Evolutionary conservation across 2,797 vertebrate genomes (phyloP), one percentile per base, ranked within the genome.

Genomic region (Aldrovandia affinis): DNA sequence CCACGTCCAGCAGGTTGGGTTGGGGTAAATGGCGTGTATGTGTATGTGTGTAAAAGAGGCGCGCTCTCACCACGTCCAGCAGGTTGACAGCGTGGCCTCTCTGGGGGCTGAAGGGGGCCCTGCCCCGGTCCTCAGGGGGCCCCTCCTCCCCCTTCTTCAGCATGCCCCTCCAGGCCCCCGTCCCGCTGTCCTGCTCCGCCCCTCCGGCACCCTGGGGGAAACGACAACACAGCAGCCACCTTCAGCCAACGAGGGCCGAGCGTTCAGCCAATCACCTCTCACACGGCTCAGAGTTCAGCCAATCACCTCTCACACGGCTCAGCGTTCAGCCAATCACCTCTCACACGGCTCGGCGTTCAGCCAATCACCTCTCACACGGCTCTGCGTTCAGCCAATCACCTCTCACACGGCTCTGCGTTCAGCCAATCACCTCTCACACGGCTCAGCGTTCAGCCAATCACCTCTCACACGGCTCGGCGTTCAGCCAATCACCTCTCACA

Each of bases 1-100:
- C 98, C 97, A 99, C 98, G 94, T 99, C 98, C 78, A 99, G 93
- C 20, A 99, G 91, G 92, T 99, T n/a, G n/a, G n/a, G n/a, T n/a
- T n/a, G n/a, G n/a, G n/a, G n/a, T n/a, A n/a, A n/a, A n/a, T n/a
- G n/a, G n/a, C n/a, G n/a, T n/a, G n/a, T n/a, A n/a, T n/a, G n/a
- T n/a, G n/a, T n/a, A n/a, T n/a, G n/a, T n/a, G n/a, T n/a, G n/a
- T n/a, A n/a, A n/a, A 6, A 9, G 63, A 28, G n/a, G 18, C 30
- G 4, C 20, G 54, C 10, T 87, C 94, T 30, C 83, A 99, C 98
- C 97, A 99, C 98, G 94, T 99, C 98, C 78, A 99, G 93, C 20
- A 99, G 91, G 92, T 99, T 99, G 87, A 99, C 96, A 78, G 98
- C 97, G 8, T 97, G 91, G 75, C 97, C 97, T 89, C 93, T 98